A percentile compares a stretch with the other conserved stretches of the same genome.
Conservation (phyloP, 2,797 vertebrate species). For the Melanotaenia parkinsoni region DNA sequence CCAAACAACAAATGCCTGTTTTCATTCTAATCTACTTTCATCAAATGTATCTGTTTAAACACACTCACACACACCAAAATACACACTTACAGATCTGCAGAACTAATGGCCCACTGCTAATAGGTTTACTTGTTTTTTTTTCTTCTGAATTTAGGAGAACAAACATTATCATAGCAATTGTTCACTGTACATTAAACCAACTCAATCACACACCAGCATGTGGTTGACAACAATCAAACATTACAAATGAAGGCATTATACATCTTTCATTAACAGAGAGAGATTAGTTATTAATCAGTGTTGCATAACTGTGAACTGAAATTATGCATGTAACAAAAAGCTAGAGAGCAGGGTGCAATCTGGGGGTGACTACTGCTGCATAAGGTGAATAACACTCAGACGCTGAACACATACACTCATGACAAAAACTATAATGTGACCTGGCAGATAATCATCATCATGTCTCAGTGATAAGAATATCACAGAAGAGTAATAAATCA, state of each 20-base stretch:
- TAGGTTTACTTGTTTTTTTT: slow-evolving; percentile 49
- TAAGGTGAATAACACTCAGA: slow-evolving; percentile 12
- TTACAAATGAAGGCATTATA: slow-evolving; percentile 42
- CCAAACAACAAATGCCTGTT: slow-evolving; percentile 36
- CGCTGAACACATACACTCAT: neutral
- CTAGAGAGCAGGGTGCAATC: slow-evolving; percentile 1
- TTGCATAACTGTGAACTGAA: slow-evolving; percentile 7
- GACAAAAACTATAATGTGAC: slow-evolving; percentile 2
- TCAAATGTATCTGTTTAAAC: slow-evolving; percentile 34
- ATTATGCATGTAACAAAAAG: neutral
- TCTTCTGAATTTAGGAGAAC: slow-evolving; percentile 41
- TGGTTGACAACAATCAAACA: slow-evolving; percentile 25
- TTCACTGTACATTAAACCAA: slow-evolving; percentile 42
- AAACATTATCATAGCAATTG: slow-evolving; percentile 28
- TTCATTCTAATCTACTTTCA: slow-evolving; percentile 62
- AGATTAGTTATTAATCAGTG: slow-evolving; percentile 7
- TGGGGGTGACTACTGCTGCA: slow-evolving; percentile 9
- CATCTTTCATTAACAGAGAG: slow-evolving; percentile 18
- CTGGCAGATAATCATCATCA: slow-evolving; percentile 8
- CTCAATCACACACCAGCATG: slow-evolving; percentile 32
- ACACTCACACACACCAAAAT: slow-evolving; percentile 4
- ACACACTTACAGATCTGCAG: slow-evolving; percentile 30
- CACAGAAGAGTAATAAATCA: slow-evolving; percentile 23
- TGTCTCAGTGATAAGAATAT: slow-evolving; percentile 24
- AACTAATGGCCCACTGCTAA: slow-evolving; percentile 48